Base-by-base conservation (phyloP, 2,888 invertebrate species). In the Helicoverpa assulta region DNA sequence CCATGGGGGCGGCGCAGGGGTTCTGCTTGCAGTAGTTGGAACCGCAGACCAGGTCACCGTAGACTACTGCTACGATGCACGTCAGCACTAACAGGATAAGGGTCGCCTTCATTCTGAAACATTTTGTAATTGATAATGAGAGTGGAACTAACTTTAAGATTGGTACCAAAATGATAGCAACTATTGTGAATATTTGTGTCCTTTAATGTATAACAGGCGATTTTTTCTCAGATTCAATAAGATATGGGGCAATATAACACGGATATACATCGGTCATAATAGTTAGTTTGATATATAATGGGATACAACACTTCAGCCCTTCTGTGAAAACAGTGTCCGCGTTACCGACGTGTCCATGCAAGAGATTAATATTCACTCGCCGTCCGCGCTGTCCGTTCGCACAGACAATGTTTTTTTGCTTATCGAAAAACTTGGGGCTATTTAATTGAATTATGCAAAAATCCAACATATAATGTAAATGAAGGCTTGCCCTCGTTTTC, bases 21-120 rank as follows among this genome's bases (percentile, higher is more conserved):
- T 95, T 65, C 76, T 91, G 84, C 75, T 92, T 92, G 90, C 95
- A 95, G 89, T 91, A 95, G 82, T 80, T 91, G 14, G 83, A 84
- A 37, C 95, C 95, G 78, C 95, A 95, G 8, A 95, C 90, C 69
- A 95, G 88, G 85, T 93, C 94, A 5, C 93, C 92, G 76, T 89
- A 91, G 6, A 86, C 91, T 66, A 89, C 73, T 1, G 93, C 89
- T 79, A 92, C 63, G 73, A 83, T 82, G 73, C 94, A 94, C 55
- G 90, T 90, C 64, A 94, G 47, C 5, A 93, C 73, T 2, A 90
- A 76, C 0, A 95, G 78, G 19, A 94, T 64, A 5, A 93, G 58
- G 14, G 88, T 86, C 40, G 88, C 84, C 83, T 92, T 95, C 95
- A 95, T 95, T 73, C 93, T 92, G 82, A n/a, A 88, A 88, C 8